Evolutionary conservation across 2,888 invertebrate genomes (phyloP).

Genomic region (Latrodectus elegans): DNA sequence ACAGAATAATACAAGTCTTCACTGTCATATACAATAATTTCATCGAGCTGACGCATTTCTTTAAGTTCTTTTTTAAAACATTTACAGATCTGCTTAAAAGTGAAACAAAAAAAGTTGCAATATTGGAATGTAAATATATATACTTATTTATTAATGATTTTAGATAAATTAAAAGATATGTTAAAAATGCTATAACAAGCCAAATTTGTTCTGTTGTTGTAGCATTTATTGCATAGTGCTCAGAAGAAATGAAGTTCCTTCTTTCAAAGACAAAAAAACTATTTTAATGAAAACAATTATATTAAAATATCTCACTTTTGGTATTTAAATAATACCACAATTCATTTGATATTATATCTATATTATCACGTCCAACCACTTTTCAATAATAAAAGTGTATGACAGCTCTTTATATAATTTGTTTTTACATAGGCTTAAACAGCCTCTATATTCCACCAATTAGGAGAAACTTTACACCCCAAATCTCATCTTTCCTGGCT

Average conservation of each 20-base stretch:
- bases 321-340: conserved; percentile 38
- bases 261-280: conserved; percentile 35
- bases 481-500: not conserved
- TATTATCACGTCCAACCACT: conserved; percentile 30
- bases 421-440: conserved; percentile 2
- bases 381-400: conserved; percentile 8
- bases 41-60: conserved; percentile 22
- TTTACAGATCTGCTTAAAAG: conserved; percentile 15
- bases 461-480: not conserved
- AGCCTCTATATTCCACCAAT: conserved; percentile 7
- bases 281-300: conserved; percentile 53
- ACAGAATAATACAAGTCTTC: conserved; percentile 66
- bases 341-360: conserved; percentile 54
- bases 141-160: conserved; percentile 36
- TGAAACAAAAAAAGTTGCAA: conserved; percentile 50
- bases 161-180: conserved; percentile 63
- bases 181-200: conserved; percentile 58
- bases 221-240: conserved; percentile 39
- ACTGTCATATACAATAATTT: conserved; percentile 38
- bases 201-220: conserved; percentile 52
- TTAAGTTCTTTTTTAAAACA: conserved; percentile 50
- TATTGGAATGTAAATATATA: conserved; percentile 66
- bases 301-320: conserved; percentile 65
- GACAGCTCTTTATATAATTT: conserved; percentile 5
- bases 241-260: conserved; percentile 26